Evolutionary conservation across 1,140 invertebrate species (phyloP), one percentile per base, ranked within the genome.

Genomic region (Phocides pigmalion): DNA sequence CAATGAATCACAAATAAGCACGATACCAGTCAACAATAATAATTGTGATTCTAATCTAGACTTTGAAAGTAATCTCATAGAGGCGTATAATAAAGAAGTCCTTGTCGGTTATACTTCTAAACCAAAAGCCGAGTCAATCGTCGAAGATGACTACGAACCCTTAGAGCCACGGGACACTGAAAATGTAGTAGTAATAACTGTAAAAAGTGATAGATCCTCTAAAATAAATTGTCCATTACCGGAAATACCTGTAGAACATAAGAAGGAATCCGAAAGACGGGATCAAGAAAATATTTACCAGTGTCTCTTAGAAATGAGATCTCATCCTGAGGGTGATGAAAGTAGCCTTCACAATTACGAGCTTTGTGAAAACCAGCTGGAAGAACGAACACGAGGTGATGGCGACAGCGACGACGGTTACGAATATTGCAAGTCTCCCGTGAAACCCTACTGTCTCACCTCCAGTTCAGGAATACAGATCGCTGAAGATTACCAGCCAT

Each of bases 151-250:
- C 59, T 92, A 92, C 61, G 91, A 92, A 76, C 75, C 79, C 11
- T 69, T 92, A 66, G 88, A 89, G 74, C 87, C 82, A n/a, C 75
- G 72, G 46, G 79, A 85, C 47, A 54, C 50, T 20, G 74, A 82
- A 50, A 83, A 87, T 35, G 56, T 80, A 12, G 74, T 87, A 15
- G 71, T 86, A 19, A 85, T 87, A 59, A 72, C 78, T 12, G 68
- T 86, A 11, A 89, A 84, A 77, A 80, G 59, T 35, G 87, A 86
- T 50, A 80, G 79, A 66, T 68, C 69, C 49, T 84, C 84, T 50
- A 92, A 89, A 86, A 82, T 84, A 9, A 92, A 92, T 58, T 92
- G 91, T 63, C 90, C 91, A 4, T 75, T 92, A 44, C 91, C 91
- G 19, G 90, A 91, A 81, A 89, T 92, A 61, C 91, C 91, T 42